Conservation (phyloP, 2,888 invertebrate species). For the Trichopoda pennipes region DNA sequence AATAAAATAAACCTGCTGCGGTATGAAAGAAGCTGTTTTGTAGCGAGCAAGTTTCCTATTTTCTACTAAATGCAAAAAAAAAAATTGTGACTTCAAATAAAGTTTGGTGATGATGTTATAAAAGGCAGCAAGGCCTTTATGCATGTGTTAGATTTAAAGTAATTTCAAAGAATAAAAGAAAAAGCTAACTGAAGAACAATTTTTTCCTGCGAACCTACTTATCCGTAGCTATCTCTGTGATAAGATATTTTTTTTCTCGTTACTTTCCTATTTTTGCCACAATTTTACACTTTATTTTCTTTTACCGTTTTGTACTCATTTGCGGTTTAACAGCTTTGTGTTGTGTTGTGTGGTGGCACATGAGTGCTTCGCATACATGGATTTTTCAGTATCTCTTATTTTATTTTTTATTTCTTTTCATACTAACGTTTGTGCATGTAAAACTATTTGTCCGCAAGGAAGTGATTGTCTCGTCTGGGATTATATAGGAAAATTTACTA, state of each 20-base stretch:
- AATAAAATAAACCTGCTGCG: conserved; percentile 37
- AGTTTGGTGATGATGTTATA: conserved; percentile 32
- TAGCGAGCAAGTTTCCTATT: conserved; percentile 37
- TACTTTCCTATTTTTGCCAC: conserved; percentile 39
- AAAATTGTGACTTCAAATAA: conserved; percentile 5
- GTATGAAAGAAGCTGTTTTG: not conserved
- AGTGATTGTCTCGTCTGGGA: conserved; percentile 67
- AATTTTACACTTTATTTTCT: conserved; percentile 49
- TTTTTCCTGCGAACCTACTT: conserved; percentile 59
- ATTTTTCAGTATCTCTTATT: conserved; percentile 27
- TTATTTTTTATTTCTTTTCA: conserved; percentile 26
- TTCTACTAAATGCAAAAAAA: conserved; percentile 2
- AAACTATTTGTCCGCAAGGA: conserved; percentile 64
- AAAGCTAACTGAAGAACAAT: conserved; percentile 19
- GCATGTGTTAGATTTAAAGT: conserved; percentile 28
- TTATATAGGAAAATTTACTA: conserved; percentile 67
- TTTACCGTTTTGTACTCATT: conserved; percentile 69
- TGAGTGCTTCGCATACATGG: conserved; percentile 72
- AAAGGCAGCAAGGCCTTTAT: conserved; percentile 1
- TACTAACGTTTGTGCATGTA: conserved; percentile 38
- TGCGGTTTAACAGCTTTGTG: conserved; percentile 69
- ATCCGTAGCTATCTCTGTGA: conserved; percentile 62
- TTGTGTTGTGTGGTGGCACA: conserved; percentile 68
- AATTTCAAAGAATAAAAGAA: conserved; percentile 22
- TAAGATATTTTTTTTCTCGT: conserved; percentile 5